These are phyloP conservation scores for Apamea anceps DNA, from an alignment of 2,888 invertebrate genomes.

Conservation along the genomic window DNA sequence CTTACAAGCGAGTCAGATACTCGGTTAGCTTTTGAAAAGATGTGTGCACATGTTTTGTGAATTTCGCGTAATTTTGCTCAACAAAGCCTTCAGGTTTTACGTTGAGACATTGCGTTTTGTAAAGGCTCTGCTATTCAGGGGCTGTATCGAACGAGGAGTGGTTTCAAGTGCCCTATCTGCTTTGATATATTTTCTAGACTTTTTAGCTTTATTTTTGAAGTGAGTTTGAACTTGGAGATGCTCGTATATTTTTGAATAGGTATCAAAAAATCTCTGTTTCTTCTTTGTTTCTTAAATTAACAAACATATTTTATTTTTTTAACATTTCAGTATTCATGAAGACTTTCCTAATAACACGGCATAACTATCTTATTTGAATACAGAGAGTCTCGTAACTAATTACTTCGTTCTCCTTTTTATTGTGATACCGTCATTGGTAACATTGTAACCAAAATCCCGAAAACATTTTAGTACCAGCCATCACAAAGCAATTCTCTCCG, in stretches of 20 bases:
- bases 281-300: background rate
- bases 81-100: constrained; percentile 58
- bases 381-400: background rate
- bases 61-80: constrained; percentile 63
- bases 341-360: background rate
- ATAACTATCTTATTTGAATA: background rate
- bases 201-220: constrained; percentile 8
- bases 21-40: constrained; percentile 66
- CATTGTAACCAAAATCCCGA: background rate
- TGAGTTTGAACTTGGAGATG: background rate
- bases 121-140: constrained; percentile 36
- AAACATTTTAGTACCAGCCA: constrained; percentile 23
- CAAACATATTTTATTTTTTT: background rate
- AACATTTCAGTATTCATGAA: background rate
- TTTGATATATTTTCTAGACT: constrained; percentile 38
- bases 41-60: constrained; percentile 65
- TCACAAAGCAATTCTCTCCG: constrained; percentile 31
- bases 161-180: constrained; percentile 43
- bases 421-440: background rate
- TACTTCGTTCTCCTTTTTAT: background rate
- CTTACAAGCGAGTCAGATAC: constrained; percentile 57
- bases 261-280: background rate
- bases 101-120: constrained; percentile 52
- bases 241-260: constrained; percentile 1
- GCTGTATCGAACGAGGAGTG: constrained; percentile 45